Base-by-base conservation (phyloP, 2,113 vertebrate genomes). In the Atractosteus spatula region DNA sequence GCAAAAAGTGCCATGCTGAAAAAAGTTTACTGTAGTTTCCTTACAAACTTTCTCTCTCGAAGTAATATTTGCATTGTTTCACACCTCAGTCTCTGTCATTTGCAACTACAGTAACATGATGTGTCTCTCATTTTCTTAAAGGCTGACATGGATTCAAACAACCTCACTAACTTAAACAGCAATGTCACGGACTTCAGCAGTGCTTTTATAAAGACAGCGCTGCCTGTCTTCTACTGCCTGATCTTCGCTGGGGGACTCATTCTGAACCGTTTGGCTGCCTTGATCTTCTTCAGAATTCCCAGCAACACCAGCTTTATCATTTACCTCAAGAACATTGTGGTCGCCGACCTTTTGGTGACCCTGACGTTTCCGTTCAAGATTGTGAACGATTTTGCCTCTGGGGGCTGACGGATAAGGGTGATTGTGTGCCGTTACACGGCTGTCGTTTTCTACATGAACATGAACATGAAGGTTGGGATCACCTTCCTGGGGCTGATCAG, bases 401-500 rank as follows among this genome's bases (percentile, higher is more conserved):
- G 89, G 0, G 82, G 88, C 0, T 83, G 87, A 29, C 78, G 78
- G 66, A 71, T 98, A 0, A 81, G 56, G 0, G 76, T 79, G 4
- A 81, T 94, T 0, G 92, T 88, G 0, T 98, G 97, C 76, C 88
- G 93, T 59, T 95, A 92, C 72, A 94, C 90, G 0, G 92, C 92
- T 0, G 95, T 97, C 3, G 57, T 98, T 51, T 99, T 98, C 83
- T 98, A 98, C 14, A 76, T 83, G 17, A 94, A 91, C 82, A 76
- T 83, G 17, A 94, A 91, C 82, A 96, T 98, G 96, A 98, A 98
- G 0, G 91, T 93, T 0, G 89, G 95, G 4, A 94, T 99, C 57
- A 8, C 89, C 0, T 95, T 98, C 79, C 96, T 98, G 0, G 94
- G 95, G 65, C 85, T 98, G 74, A 95, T 98, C 8, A 90, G 96